Base-by-base conservation (phyloP, 2,888 invertebrate genomes). In the Ferrisia virgata region DNA sequence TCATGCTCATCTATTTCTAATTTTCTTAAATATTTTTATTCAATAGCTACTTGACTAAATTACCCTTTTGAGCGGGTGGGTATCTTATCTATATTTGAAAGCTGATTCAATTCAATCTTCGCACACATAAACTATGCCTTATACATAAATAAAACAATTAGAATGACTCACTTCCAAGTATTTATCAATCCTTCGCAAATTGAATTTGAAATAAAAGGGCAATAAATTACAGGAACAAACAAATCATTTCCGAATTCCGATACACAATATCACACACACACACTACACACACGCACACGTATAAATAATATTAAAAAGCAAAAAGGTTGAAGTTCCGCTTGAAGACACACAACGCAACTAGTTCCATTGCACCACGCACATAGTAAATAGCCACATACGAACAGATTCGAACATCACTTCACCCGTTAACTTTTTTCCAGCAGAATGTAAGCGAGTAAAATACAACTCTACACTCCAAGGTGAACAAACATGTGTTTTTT, bases 401-500 rank as follows among this genome's bases (percentile, higher is more conserved):
- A 82, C 82, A 36, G 72, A 43, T 43, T 33, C 72, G 40, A 72
- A 82, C 18, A 76, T 76, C 72, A 36, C 33, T 22, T 79, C 39
- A 64, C 58, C 64, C 58, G 82, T 69, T 69, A 82, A 25, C 58
- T 40, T 69, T 82, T 64, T 69, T 64, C 36, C 58, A 83, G 72
- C 40, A 72, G 83, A 83, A 83, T 39, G 64, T 33, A 64, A 15
- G 72, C 82, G 53, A 81, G 81, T 81, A 58, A 28, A 58, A 58
- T 33, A 47, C 36, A 36, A 82, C 36, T 53, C 53, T 22, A 53
- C 6, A 11, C 40, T 43, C 36, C 83, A 83, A 72, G 83, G 83
- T 83, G 76, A 83, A 69, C 72, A 33, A 83, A 83, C 72, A 83
- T 83, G 83, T 83, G 83, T 83, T 76, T 83, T 72, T 39, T 83